Evolutionary conservation across 2,888 invertebrate genomes (phyloP), one percentile per base, ranked within the genome.

Genomic region (Bellardia pandia): DNA sequence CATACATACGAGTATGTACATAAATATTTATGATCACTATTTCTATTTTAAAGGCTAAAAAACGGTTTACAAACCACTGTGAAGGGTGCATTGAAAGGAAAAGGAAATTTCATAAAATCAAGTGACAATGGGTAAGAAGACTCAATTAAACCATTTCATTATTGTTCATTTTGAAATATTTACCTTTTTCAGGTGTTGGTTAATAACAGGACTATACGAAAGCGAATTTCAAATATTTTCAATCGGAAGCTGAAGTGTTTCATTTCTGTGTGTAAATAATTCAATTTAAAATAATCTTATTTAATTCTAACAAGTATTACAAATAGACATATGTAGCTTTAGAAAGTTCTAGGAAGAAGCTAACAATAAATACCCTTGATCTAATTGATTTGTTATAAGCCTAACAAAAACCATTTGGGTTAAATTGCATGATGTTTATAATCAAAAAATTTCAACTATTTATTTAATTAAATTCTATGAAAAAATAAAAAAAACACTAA

Each of bases 171-270:
- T 42, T 37, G 16, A 23, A 16, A 11, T n/a, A 6, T 7, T n/a
- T 51, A 3, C 6, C 5, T 51, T 6, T 91, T 90, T 8, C 83
- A 93, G 93, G 13, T 91, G 90, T 80, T 94, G 94, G 93, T 86
- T 93, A 33, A 90, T 94, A 11, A 92, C 92, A 4, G 94, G 94
- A 23, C 90, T 92, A 13, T 93, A 93, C 64, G 90, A 90, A 64
- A 91, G 91, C 45, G 91, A 91, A 69, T 93, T 92, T 85, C 93
- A 94, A 90, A 90, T 94, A 85, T 93, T 92, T 77, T 91, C 90
- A 14, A 68, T 91, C 4, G 89, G 90, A 80, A 81, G 77, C 33
- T 89, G 30, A 80, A 71, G 13, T 30, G 1, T 64, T 64, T 42
- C 9, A 40, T 30, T 30, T 16, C 4, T 37, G 23, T 37, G 3